Evolutionary conservation across 1,140 invertebrate genomes (phyloP).

Genomic region (Adelges cooleyi): DNA sequence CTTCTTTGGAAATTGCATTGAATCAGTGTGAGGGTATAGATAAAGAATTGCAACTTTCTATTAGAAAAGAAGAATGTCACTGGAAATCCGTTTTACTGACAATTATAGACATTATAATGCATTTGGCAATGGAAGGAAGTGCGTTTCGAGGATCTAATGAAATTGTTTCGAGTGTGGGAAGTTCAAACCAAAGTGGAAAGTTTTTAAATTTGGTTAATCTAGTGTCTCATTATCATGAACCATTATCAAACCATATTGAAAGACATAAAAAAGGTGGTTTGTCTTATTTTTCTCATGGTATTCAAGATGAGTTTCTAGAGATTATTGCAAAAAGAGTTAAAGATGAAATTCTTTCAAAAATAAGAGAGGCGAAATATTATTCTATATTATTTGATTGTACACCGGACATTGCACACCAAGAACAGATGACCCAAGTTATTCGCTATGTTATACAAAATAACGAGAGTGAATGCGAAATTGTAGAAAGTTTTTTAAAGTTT

Average conservation of each 20-base stretch:
- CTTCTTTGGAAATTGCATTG: neutral
- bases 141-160: neutral
- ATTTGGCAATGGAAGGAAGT: neutral
- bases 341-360: slow-evolving; percentile 29
- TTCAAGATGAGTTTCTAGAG: slow-evolving; percentile 33
- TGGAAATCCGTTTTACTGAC: neutral
- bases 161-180: neutral
- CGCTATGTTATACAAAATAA: slow-evolving; percentile 31
- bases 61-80: neutral
- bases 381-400: slow-evolving; percentile 32
- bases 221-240: slow-evolving; percentile 36
- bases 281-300: slow-evolving; percentile 1
- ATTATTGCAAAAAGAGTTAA: slow-evolving; percentile 29
- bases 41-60: neutral
- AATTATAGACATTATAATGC: neutral
- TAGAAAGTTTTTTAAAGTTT: slow-evolving; percentile 34
- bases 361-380: slow-evolving; percentile 25
- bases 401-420: slow-evolving; percentile 27
- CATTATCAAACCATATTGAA: slow-evolving; percentile 36
- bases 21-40: neutral
- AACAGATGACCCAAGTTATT: slow-evolving; percentile 30
- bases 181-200: neutral
- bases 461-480: slow-evolving; percentile 6
- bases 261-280: slow-evolving; percentile 35
- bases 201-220: slow-evolving; percentile 31